Conservation (phyloP, 2,113 vertebrate genomes). For the Syngnathus floridae region DNA sequence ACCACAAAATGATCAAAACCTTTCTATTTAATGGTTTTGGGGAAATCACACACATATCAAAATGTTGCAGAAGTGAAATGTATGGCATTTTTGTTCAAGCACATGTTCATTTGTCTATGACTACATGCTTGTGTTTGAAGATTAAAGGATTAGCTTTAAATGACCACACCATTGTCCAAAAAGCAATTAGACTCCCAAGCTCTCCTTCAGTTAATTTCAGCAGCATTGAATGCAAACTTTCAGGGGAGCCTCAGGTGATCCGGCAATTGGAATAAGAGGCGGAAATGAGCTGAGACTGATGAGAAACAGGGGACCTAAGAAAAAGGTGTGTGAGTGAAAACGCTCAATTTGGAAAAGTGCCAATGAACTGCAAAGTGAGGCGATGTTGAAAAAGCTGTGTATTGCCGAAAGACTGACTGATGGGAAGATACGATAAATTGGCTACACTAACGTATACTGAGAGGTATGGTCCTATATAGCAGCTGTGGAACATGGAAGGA, state of each 20-base stretch:
- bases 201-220: constrained; percentile 44
- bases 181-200: constrained; percentile 52
- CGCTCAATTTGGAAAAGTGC: constrained; percentile 51
- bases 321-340: constrained; percentile 49
- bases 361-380: constrained; percentile 33
- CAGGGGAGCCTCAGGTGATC: constrained; percentile 46
- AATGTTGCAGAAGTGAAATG: not conserved
- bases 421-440: constrained; percentile 1
- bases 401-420: constrained; percentile 38
- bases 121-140: constrained; percentile 32
- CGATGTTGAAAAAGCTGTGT: constrained; percentile 43
- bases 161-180: constrained; percentile 44
- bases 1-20: constrained; percentile 24
- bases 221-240: constrained; percentile 46
- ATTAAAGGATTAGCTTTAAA: constrained; percentile 19
- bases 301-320: constrained; percentile 45
- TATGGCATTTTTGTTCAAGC: constrained; percentile 10
- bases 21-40: constrained; percentile 31
- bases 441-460: constrained; percentile 29
- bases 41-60: constrained; percentile 14
- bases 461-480: constrained; percentile 25
- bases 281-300: constrained; percentile 43
- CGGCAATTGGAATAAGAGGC: constrained; percentile 39
- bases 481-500: constrained; percentile 36
- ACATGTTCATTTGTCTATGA: constrained; percentile 5